Base-by-base conservation (phyloP, 2,888 invertebrate species). In the Brachynemurus nebulosus region DNA sequence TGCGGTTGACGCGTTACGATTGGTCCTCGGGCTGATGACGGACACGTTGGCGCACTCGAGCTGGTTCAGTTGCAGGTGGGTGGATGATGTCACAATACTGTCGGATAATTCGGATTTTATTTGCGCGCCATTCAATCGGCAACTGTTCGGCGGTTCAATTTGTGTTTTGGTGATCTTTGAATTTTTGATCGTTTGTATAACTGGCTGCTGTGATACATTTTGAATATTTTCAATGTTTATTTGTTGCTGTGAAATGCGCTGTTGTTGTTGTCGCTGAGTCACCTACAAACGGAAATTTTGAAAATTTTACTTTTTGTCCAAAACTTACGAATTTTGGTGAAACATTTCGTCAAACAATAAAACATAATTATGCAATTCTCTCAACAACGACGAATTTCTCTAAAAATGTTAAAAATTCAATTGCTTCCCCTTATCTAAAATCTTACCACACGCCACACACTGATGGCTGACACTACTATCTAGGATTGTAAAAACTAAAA, bases 251-350 rank as follows among this genome's bases (percentile, higher is more conserved):
- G 70, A 66, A 38, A 74, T 30, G 1, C 20, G 37, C 16, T 33
- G 33, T 8, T 33, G 72, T 54, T 78, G 75, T 55, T 80, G 81
- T 2, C 80, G 70, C 54, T 81, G 80, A 1, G 75, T 76, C 47
- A 78, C 78, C 78, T 79, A 56, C 21, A 47, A 23, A 21, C 16
- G n/a, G 14, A 39, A 35, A 37, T n/a, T 9, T 18, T 12, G 19
- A 18, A 38, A 16, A n/a, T 2, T 9, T 38, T 38, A n/a, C n/a
- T n/a, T n/a, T n/a, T n/a, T n/a, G n/a, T n/a, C n/a, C n/a, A n/a
- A n/a, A n/a, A n/a, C n/a, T n/a, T n/a, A n/a, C n/a, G n/a, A n/a
- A n/a, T n/a, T n/a, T n/a, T n/a, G n/a, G n/a, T n/a, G n/a, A n/a
- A n/a, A n/a, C n/a, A n/a, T n/a, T n/a, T n/a, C n/a, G n/a, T n/a